Percentiles rank a stretch among this genome's conserved stretches.
Evolutionary conservation across 2,797 vertebrate genomes (phyloP).

Genomic region (Cichlasoma orientale): DNA sequence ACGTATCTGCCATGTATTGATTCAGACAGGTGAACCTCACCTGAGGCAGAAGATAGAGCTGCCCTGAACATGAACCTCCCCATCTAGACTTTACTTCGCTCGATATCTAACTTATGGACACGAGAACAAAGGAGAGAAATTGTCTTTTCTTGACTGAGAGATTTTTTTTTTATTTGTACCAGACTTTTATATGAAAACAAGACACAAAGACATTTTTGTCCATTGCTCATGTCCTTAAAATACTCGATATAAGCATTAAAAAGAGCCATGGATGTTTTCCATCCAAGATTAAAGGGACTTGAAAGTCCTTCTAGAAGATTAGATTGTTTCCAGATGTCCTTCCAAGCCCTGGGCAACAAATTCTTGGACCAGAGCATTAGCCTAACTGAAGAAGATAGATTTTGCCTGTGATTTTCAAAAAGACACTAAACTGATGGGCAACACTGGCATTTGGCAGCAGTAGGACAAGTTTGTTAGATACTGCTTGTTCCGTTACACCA

Average conservation of each 20-base stretch:
- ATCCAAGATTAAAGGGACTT: conserved; percentile 54
- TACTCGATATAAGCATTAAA: conserved; percentile 6
- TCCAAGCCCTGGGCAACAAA: conserved; percentile 7
- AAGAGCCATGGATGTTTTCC: conserved; percentile 46
- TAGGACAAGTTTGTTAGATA: conserved; percentile 27
- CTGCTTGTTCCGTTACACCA: conserved; percentile 28
- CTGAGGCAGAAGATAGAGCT: conserved; percentile 22
- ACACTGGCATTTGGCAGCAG: conserved; percentile 60
- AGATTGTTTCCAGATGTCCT: conserved; percentile 70
- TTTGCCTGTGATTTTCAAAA: conserved; percentile 45
- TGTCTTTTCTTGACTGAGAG: background rate
- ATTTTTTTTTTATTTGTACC: background rate
- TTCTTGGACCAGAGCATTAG: conserved; percentile 45
- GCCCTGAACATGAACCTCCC: conserved; percentile 4
- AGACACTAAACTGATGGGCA: conserved; percentile 62
- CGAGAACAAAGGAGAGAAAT: background rate
- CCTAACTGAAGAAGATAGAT: conserved; percentile 33
- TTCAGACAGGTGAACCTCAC: conserved; percentile 28
- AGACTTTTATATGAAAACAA: background rate
- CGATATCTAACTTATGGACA: background rate
- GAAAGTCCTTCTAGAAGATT: conserved; percentile 50
- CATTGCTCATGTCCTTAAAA: conserved; percentile 6
- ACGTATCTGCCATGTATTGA: conserved; percentile 19
- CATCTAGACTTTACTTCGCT: conserved; percentile 2
- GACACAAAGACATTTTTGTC: background rate